Conservation (phyloP, 92 coral and sea anemone genomes). For the Micromussa lordhowensis region DNA sequence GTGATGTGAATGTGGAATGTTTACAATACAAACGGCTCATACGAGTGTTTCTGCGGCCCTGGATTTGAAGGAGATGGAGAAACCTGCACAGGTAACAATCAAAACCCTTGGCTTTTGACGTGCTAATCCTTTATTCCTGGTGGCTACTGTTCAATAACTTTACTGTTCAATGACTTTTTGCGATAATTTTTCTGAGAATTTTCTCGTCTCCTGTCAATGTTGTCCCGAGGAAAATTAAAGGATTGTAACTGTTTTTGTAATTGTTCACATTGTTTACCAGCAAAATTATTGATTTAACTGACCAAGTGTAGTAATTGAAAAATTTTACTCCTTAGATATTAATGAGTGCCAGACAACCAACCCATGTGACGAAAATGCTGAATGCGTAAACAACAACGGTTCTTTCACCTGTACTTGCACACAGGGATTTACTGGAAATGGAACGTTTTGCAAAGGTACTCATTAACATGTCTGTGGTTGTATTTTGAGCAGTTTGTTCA, state of each 20-base stretch:
- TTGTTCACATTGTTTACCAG: no score
- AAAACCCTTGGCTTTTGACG: no score
- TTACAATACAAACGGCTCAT: conserved; percentile 27
- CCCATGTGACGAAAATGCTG: conserved; percentile 49
- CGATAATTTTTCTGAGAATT: no score
- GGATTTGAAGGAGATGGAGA: conserved; percentile 44
- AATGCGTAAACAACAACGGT: conserved; percentile 47
- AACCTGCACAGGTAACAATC: conserved; percentile 31
- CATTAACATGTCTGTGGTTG: no score
- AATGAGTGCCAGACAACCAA: conserved; percentile 47
- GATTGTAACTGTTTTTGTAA: no score
- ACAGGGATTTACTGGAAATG: conserved; percentile 58
- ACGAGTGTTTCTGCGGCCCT: conserved; percentile 29
- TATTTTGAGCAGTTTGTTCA: no score
- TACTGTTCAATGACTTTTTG: no score
- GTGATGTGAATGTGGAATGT: conserved; percentile 47
- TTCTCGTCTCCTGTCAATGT: no score
- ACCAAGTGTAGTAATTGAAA: neutral
- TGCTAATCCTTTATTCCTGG: no score
- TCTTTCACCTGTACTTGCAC: conserved; percentile 57
- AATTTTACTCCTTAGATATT: conserved; percentile 17
- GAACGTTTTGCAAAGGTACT: conserved; percentile 28
- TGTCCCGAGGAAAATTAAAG: no score
- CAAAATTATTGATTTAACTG: no score
- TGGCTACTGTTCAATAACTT: no score